These are phyloP conservation scores for Drosophila sp. DNA, from an alignment of 1,140 invertebrate species.

Conservation along the genomic window DNA sequence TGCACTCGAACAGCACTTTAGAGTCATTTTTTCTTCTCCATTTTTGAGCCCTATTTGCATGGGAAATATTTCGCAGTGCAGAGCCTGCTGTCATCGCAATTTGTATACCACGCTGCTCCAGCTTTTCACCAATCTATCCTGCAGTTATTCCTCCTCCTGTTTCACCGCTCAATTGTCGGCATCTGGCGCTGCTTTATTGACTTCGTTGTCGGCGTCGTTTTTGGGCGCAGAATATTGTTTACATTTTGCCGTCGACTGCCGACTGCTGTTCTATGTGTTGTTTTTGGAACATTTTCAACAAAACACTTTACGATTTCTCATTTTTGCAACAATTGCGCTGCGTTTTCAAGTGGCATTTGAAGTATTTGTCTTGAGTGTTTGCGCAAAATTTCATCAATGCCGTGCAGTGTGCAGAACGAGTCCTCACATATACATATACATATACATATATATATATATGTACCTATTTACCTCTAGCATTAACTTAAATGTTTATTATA, in stretches of 20 bases:
- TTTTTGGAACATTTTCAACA: conserved; percentile 82
- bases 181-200: conserved; percentile 76
- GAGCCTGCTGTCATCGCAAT: conserved; percentile 46
- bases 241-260: conserved; percentile 46
- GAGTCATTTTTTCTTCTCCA: conserved; percentile 32
- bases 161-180: conserved; percentile 32
- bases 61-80: conserved; percentile 70
- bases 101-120: conserved; percentile 59
- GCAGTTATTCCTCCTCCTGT: background rate
- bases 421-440: conserved; percentile 23
- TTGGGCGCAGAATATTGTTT: conserved; percentile 58
- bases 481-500: conserved; percentile 41
- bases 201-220: conserved; percentile 57
- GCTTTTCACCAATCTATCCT: conserved; percentile 6
- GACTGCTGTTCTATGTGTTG: conserved; percentile 49
- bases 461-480: conserved; percentile 49
- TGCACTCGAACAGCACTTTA: conserved; percentile 63
- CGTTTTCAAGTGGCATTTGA: conserved; percentile 70
- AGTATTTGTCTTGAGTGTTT: conserved; percentile 52
- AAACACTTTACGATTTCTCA: conserved; percentile 78
- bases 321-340: conserved; percentile 74
- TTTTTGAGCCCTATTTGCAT: conserved; percentile 70
- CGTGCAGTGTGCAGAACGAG: conserved; percentile 3
- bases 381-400: conserved; percentile 64
- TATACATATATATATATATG: too few species aligned